Base-by-base conservation (phyloP, 2,888 invertebrate genomes). In the Amphipyra berbera region DNA sequence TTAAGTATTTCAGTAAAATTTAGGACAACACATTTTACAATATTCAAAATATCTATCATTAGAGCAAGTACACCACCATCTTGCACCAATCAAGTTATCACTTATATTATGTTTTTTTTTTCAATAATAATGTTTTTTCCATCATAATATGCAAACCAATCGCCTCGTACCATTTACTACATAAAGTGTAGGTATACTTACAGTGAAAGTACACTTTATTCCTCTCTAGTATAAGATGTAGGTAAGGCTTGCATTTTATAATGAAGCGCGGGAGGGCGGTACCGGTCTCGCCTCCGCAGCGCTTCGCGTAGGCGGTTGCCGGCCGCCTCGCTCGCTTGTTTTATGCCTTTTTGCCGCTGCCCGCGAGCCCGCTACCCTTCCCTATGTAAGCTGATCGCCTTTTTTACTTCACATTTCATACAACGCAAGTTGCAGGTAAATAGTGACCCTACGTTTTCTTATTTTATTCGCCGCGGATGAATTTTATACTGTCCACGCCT, bases 321-420 rank as follows among this genome's bases (percentile, higher is more conserved):
- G 68, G 86, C 82, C 78, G 81, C 81, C 37, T 37, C 37, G 10
- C 74, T 80, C 82, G 49, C 47, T 81, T 73, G 82, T 84, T 84
- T 91, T 90, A 88, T 90, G 82, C 84, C 81, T 90, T 93, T 94
- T 94, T 93, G 90, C 90, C 82, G 90, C 90, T 87, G 87, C 90
- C 77, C 74, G 83, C 84, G 91, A 85, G 87, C 89, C 78, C 70
- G 83, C 83, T 84, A 78, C 79, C 78, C 77, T 79, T 77, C 63
- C 67, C 56, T 88, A 87, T 88, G 86, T 89, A 83, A 78, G 75
- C 61, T 81, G 76, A 81, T 83, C 79, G 79, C 78, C 81, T 88
- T 85, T 87, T 90, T 90, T 90, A 86, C 90, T 90, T 88, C 86
- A 81, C 78, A 82, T 87, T 85, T 87, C 85, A 81, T 82, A 83